Evolutionary conservation across 37 sponge, comb jelly and placozoan genomes (phyloP), one percentile per base, ranked within the genome.

Genomic region (Tethya wilhelma): DNA sequence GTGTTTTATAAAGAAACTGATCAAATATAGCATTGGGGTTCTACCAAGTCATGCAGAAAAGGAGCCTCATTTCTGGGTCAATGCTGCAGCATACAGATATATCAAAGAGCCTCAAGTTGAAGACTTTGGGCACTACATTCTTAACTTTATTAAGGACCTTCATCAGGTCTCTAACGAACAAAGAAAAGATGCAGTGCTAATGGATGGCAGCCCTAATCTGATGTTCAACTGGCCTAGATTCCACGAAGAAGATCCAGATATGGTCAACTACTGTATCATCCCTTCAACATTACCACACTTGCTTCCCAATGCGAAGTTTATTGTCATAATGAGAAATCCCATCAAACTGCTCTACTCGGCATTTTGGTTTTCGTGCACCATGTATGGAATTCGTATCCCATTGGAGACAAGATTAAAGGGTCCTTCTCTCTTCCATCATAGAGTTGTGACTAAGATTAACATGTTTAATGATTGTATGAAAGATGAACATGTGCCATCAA

Each of bases 361-460:
- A 9, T 86, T 79, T 44, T 86, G 86, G 86, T 86, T 69, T 56
- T 80, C 80, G 1, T 80, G 79, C 49, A 79, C 67, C 30, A 67
- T 36, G 34, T n/a, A 19, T 5, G 77, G 46, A 26, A 23, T 23
- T 6, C 25, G 29, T 7, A 22, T 71, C 26, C 31, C 69, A 1
- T 14, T 14, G 37, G 2, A 31, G 29, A 22, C 45, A 1, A 14
- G 56, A 44, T 31, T 39, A 9, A 71, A 62, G 34, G 86, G 79
- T 1, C 86, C 86, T 1, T 12, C 42, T 17, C 37, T 85, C 23
- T 85, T 79, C 57, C 79, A 86, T 8, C 25, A 64, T 12, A 46
- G 65, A 22, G 45, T 79, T 4, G n/a, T 9, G 2, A 12, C 20
- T 4, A 71, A 79, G 20, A 65, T 79, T 0, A 22, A 71, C 5